Evolutionary conservation across 2,888 invertebrate genomes (phyloP), one percentile per base, ranked within the genome.

Genomic region (Altica lythri): DNA sequence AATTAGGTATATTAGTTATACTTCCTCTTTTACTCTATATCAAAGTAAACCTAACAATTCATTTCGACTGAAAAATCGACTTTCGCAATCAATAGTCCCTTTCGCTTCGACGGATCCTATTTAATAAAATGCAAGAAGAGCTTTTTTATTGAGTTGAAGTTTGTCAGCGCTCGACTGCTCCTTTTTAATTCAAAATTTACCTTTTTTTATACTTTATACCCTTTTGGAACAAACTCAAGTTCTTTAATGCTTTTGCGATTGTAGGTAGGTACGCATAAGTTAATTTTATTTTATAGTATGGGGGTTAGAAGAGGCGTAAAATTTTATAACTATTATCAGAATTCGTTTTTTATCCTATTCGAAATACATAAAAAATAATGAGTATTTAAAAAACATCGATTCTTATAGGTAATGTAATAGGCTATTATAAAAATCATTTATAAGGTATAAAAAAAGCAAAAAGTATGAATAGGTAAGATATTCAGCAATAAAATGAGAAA

Each of bases 51-150:
- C n/a, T 22, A 22, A 40, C 13, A 40, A 40, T 10, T 40, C 22
- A 12, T 22, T 40, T 40, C 12, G 22, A 22, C n/a, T 22, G 38
- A 40, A 40, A 40, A 40, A 40, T 22, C 6, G n/a, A 16, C 12
- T 13, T 13, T 12, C 10, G 6, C 10, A 25, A 42, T 42, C 42
- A 42, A 42, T 42, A 42, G 2, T 42, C 22, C 38, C 14, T 42
- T 42, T 13, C 42, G 42, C 25, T 27, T 9, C 8, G 14, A 2
- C 13, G 42, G 14, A 19, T 42, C 25, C 27, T 27, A 42, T 42
- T 42, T 42, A 42, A 42, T 42, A 42, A 42, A 42, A 42, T 25
- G 13, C 25, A 14, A 25, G n/a, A 25, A 42, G 27, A 22, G 42
- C 9, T 27, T 25, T 25, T 19, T 22, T 14, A 25, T 42, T 10